Conservation (phyloP, 2,797 vertebrate species). For the Mareca penelope region DNA sequence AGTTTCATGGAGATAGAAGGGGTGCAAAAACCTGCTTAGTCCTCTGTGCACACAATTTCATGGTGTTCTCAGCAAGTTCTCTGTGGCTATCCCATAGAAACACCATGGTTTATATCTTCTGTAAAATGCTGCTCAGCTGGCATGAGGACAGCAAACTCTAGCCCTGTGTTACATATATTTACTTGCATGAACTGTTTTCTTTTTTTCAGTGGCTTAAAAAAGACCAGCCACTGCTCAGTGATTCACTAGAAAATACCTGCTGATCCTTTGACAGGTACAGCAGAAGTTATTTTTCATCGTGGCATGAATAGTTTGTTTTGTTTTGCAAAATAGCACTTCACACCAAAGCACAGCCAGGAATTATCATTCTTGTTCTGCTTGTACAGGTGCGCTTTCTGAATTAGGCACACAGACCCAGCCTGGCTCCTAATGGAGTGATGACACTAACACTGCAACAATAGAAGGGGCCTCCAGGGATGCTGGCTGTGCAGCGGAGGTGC, state of each 20-base stretch:
- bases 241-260: slow-evolving; percentile 12
- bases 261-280: slow-evolving; percentile 65
- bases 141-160: neutral
- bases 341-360: slow-evolving; percentile 72
- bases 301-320: slow-evolving; percentile 72
- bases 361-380: slow-evolving; percentile 77
- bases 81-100: neutral
- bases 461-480: slow-evolving; percentile 64
- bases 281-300: slow-evolving; percentile 61
- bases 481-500: neutral
- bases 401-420: slow-evolving; percentile 54
- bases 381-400: slow-evolving; percentile 78
- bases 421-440: slow-evolving; percentile 76
- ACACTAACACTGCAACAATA: slow-evolving; percentile 75
- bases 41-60: neutral
- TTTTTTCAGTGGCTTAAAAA: slow-evolving; percentile 39
- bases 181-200: neutral
- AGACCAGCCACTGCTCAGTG: neutral
- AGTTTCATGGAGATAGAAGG: neutral
- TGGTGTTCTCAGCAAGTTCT: neutral
- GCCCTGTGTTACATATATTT: neutral
- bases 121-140: neutral
- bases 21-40: neutral
- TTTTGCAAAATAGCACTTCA: slow-evolving; percentile 71
- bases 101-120: neutral